These are phyloP conservation scores for Pyxicephalus adspersus DNA, from an alignment of 2,113 vertebrate genomes.

Conservation along the genomic window DNA sequence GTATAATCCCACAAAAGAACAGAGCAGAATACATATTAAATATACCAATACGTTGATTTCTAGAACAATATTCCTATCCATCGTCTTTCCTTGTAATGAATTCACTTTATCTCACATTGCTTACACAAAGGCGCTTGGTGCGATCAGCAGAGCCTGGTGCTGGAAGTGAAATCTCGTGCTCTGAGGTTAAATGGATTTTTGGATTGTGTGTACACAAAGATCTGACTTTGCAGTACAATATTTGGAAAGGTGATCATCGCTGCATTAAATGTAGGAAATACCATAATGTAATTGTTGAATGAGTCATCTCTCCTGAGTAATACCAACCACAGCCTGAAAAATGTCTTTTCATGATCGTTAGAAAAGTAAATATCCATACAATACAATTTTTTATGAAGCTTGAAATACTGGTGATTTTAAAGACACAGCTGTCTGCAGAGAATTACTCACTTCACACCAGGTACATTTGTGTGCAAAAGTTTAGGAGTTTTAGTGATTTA, in stretches of 20 bases:
- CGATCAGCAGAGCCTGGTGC: conserved; percentile 1
- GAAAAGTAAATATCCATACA: not conserved
- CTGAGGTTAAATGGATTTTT: conserved; percentile 43
- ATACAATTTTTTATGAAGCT: conserved; percentile 1
- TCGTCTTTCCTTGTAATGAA: not conserved
- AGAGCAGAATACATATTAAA: too few relatives aligned
- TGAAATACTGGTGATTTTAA: too few relatives aligned
- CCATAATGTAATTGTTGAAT: conserved; percentile 40
- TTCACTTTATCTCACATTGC: not conserved
- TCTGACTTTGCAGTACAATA: conserved; percentile 30
- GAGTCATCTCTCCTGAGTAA: conserved; percentile 46
- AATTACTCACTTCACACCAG: too few relatives aligned
- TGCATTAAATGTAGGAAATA: conserved; percentile 34
- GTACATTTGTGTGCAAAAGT: too few relatives aligned
- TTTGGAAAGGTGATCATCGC: conserved; percentile 37
- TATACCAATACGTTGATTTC: too few relatives aligned
- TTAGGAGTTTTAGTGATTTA: too few relatives aligned
- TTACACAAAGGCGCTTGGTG: not conserved
- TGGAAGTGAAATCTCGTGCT: not conserved
- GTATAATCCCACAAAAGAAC: too few relatives aligned
- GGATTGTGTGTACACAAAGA: conserved; percentile 40
- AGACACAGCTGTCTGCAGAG: too few relatives aligned
- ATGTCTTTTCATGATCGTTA: conserved; percentile 16
- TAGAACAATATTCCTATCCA: too few relatives aligned
- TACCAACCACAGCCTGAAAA: conserved; percentile 13